Percentiles rank a stretch among this genome's conserved stretches.
Conservation (phyloP, 2,888 invertebrate species). For the Nasonia oneida region DNA sequence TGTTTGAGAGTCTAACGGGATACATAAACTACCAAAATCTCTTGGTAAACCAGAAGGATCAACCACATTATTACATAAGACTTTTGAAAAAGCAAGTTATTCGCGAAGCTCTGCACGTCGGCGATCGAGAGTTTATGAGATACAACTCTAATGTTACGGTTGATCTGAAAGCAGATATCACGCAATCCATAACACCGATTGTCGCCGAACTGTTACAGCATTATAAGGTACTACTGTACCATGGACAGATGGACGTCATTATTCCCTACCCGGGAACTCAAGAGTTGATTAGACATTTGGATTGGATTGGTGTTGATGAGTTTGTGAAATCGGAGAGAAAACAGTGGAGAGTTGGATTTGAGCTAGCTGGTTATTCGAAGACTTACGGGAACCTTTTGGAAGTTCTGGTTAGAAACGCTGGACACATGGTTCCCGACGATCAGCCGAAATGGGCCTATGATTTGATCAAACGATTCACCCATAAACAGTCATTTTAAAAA, state of each 20-base stretch:
- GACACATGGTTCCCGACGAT: conserved; percentile 77
- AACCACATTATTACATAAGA: conserved; percentile 68
- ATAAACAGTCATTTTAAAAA: conserved; percentile 29
- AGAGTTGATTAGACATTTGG: conserved; percentile 83
- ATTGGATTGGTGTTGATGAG: conserved; percentile 74
- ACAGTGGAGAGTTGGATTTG: conserved; percentile 73
- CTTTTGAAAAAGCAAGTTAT: conserved; percentile 84
- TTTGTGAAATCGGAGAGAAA: conserved; percentile 71
- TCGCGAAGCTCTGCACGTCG: conserved; percentile 90
- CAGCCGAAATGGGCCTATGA: conserved; percentile 75
- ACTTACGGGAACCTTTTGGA: conserved; percentile 68
- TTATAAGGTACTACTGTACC: conserved; percentile 90
- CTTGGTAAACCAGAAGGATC: conserved; percentile 78
- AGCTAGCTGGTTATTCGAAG: conserved; percentile 73
- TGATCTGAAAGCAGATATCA: conserved; percentile 86
- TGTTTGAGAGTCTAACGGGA: conserved; percentile 88
- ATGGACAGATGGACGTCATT: conserved; percentile 94
- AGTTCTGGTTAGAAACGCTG: conserved; percentile 73
- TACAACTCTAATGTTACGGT: conserved; percentile 82
- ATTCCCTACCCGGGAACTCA: conserved; percentile 90
- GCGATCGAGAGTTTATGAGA: conserved; percentile 86
- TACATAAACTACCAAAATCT: conserved; percentile 88
- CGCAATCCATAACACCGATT: conserved; percentile 88
- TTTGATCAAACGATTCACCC: conserved; percentile 66
- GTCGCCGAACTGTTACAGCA: conserved; percentile 84